Evolutionary conservation across 2,888 invertebrate genomes (phyloP), one percentile per base, ranked within the genome.

Genomic region (Pollenia labialis): DNA sequence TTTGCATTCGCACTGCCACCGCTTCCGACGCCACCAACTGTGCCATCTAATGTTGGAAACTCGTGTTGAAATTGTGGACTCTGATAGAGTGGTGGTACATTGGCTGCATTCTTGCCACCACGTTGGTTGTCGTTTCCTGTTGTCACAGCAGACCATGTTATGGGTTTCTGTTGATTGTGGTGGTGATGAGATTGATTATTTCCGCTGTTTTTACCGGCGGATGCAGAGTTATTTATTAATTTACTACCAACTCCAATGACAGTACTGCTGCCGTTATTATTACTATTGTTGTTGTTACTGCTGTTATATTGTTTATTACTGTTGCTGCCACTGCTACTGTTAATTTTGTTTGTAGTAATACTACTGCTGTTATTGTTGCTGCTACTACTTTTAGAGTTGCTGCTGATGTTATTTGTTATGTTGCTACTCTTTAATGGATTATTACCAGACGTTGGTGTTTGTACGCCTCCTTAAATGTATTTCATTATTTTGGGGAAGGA

Each of bases 41-140:
- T 94, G 90, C 95, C 95, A 93, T 95, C 95, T 90, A 95, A 93
- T 92, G 97, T 97, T 92, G 99, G 99, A 95, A 99, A 99, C 95
- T 99, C 99, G 96, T 98, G 97, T 94, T 98, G 98, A 95, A 98
- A 98, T 94, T 97, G 97, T 90, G 97, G 96, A 93, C 96, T 97
- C 93, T 97, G 96, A 90, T 96, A 96, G 87, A 96, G 94, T 52
- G 95, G 95, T 68, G 95, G 95, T 75, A 95, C 94, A 32, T 90
- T 90, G 72, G 90, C 89, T 69, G 90, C 89, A 50, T 88, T 88
- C 79, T 89, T 89, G 66, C 89, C 89, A 86, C 89, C 89, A 86
- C 87, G 91, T 85, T 86, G 90, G 86, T 91, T 90, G 84, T 93
- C 93, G 91, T 92, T 92, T 90, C 94, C 94, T 89, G 94, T 95